Evolutionary conservation across 1,140 invertebrate genomes (phyloP).

Genomic region (Hycleus phaleratus): DNA sequence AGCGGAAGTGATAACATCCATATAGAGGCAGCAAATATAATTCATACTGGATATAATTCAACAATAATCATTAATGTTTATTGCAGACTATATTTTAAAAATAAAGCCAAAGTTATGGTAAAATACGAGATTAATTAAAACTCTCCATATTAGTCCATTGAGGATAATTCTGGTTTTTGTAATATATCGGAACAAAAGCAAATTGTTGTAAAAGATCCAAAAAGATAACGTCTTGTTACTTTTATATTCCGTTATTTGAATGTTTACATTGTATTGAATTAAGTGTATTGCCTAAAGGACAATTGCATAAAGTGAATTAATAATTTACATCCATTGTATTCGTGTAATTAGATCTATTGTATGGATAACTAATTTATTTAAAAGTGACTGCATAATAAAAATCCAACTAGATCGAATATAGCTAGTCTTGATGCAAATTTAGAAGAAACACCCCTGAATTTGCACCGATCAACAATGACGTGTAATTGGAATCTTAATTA

Average conservation of each 20-base stretch:
- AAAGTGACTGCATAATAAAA: slow-evolving; percentile 10
- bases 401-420: neutral
- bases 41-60: no score
- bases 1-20: slow-evolving; percentile 33
- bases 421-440: neutral
- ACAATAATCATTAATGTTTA: no score
- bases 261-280: slow-evolving; percentile 2
- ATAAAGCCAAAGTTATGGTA: no score
- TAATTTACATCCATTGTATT: slow-evolving; percentile 4
- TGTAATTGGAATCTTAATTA: neutral
- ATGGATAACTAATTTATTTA: slow-evolving; percentile 3
- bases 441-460: neutral
- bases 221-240: neutral
- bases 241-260: neutral
- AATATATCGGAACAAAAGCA: neutral
- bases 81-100: no score
- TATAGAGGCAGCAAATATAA: neutral
- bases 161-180: neutral
- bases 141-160: neutral
- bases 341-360: slow-evolving; percentile 9
- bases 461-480: no score
- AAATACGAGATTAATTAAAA: neutral
- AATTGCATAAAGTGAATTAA: slow-evolving; percentile 6
- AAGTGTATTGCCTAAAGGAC: slow-evolving; percentile 2
- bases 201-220: neutral